Evolutionary conservation across 1,140 invertebrate species (phyloP), one percentile per base, ranked within the genome.

Genomic region (Diprion similis): DNA sequence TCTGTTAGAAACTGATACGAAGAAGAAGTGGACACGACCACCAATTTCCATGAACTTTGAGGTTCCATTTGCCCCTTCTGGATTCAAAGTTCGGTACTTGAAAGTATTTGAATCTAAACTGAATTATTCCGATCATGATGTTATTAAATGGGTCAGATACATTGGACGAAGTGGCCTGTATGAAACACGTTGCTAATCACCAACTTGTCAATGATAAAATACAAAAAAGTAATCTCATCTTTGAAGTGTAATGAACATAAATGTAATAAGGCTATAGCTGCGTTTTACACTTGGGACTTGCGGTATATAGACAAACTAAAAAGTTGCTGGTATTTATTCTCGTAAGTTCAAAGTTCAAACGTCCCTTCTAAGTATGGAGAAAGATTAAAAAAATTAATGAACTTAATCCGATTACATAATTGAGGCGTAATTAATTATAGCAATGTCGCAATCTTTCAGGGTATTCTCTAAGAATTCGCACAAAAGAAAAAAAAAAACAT

Each of bases 1-100:
- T 87, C 89, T 99, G n/a, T 89, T 99, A 46, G 97, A 98, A 87
- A 99, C 99, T 7, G 97, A 98, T 82, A 97, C 96, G 1, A 99
- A 99, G 89, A 99, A 99, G 89, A 99, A 99, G 88, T 99, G 99
- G 99, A 99, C 98, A 9, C 91, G 99, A 71, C 99, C 99, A 48
- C 99, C 99, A n/a, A 99, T 99, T 81, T 99, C 98, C 0, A 99
- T 99, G 99, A 99, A 99, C 88, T 99, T 99, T 88, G 98, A 99
- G 90, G 98, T 99, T 83, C 93, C 93, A n/a, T 94, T 95, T 77
- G 98, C 99, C 11, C 99, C 99, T 10, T 99, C 98, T 75, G 99
- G 99, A 13, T 99, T 99, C 84, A 95, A 99, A 91, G 99, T 99
- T 67, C 94, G 99, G 9, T 99, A 99, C 87, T 89, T 99, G 80